Evolutionary conservation across 2,888 invertebrate species (phyloP).

Genomic region (Metellina segmentata): DNA sequence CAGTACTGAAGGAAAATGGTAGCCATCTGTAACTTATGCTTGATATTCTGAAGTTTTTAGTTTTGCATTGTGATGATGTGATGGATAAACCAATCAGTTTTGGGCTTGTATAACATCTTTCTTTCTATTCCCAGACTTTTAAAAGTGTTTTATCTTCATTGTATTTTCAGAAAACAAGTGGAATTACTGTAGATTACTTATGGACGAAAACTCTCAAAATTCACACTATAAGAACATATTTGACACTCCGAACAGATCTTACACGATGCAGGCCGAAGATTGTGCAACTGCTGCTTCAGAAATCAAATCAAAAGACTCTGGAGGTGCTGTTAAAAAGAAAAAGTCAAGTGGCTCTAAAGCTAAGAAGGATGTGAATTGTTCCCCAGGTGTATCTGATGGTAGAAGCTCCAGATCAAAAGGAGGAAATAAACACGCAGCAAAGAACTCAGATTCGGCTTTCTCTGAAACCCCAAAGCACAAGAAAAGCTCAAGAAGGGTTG

Average conservation of each 20-base stretch:
- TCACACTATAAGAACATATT: not conserved
- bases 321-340: slow-evolving; percentile 53
- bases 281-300: not conserved
- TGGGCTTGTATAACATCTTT: no score
- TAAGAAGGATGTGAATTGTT: not conserved
- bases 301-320: not conserved
- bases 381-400: not conserved
- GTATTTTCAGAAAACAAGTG: no score
- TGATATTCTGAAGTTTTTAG: no score
- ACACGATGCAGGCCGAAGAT: not conserved
- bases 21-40: no score
- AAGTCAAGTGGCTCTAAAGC: slow-evolving; percentile 7
- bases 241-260: not conserved
- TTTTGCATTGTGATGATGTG: no score
- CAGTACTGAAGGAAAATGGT: no score
- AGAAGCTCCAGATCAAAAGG: slow-evolving; percentile 28
- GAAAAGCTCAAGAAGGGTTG: not conserved
- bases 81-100: no score
- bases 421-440: slow-evolving; percentile 40
- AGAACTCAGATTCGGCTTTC: not conserved
- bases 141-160: no score
- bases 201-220: no score
- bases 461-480: slow-evolving; percentile 30
- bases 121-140: no score
- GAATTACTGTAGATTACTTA: no score